Evolutionary conservation across 2,113 vertebrate genomes (phyloP).

Genomic region (Ranitomeya imitator): DNA sequence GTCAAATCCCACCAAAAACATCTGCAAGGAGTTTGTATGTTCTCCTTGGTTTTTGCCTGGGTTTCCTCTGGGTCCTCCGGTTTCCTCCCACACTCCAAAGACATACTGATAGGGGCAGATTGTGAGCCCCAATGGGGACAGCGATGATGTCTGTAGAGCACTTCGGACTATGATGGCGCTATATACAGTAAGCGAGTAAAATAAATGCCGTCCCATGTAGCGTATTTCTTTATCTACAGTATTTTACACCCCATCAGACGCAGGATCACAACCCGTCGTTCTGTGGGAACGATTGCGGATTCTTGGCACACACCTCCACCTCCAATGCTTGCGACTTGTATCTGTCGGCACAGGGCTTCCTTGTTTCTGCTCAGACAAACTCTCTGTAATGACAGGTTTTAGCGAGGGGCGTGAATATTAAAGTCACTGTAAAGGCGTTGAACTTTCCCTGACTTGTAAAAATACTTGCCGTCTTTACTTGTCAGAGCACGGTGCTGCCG

Average conservation of each 20-base stretch:
- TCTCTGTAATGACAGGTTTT: conserved; percentile 4
- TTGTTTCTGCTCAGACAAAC: not conserved
- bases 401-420: conserved; percentile 28
- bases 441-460: conserved; percentile 36
- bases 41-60: no score
- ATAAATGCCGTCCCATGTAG: no score
- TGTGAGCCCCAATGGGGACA: no score
- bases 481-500: conserved; percentile 23
- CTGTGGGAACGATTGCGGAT: not conserved
- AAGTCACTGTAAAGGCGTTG: conserved; percentile 14
- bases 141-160: no score
- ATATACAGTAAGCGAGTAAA: no score
- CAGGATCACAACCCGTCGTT: no score
- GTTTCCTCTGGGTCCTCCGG: no score
- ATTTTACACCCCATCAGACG: not conserved
- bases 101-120: no score
- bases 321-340: not conserved
- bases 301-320: conserved; percentile 3
- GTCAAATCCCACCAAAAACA: no score
- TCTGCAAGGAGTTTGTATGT: no score
- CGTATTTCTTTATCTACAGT: not conserved
- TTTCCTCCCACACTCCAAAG: no score
- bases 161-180: no score
- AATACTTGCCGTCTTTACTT: conserved; percentile 8
- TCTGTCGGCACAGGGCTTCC: conserved; percentile 25